Conservation (phyloP, 2,113 vertebrate species). For the Echinops telfairi region DNA sequence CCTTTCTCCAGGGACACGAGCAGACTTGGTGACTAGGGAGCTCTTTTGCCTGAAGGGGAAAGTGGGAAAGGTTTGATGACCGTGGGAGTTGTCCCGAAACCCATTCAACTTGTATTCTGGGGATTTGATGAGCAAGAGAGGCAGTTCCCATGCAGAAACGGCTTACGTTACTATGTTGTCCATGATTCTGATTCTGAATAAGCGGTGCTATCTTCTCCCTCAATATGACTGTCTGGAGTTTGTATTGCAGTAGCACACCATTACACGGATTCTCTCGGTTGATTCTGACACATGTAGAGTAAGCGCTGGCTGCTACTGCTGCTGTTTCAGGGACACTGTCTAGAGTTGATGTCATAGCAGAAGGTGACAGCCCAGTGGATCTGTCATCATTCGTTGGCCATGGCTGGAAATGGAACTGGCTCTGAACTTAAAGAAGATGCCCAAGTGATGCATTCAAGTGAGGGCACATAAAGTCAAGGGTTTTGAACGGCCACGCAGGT, state of each 20-base stretch:
- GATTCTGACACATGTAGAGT: conserved; percentile 60
- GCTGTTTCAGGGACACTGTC: conserved; percentile 38
- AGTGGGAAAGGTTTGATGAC: conserved; percentile 36
- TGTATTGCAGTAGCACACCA: conserved; percentile 52
- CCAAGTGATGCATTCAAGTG: not conserved
- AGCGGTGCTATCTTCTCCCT: conserved; percentile 83
- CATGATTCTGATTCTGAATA: conserved; percentile 75
- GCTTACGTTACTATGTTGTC: conserved; percentile 58
- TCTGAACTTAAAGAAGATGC: conserved; percentile 54
- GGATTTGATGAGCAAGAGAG: conserved; percentile 52
- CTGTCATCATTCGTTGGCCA: conserved; percentile 54
- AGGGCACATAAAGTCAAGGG: conserved; percentile 73
- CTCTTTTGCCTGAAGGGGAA: conserved; percentile 61
- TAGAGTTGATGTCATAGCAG: conserved; percentile 44
- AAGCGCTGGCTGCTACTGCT: not conserved
- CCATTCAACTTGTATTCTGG: conserved; percentile 54
- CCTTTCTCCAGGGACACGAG: conserved; percentile 64
- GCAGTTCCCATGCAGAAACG: conserved; percentile 45
- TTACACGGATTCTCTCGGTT: not conserved
- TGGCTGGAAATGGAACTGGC: conserved; percentile 29
- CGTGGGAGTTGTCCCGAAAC: conserved; percentile 2
- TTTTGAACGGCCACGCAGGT: conserved; percentile 63
- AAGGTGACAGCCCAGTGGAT: conserved; percentile 60
- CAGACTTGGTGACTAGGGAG: conserved; percentile 17
- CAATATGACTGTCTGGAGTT: conserved; percentile 58